Base-by-base conservation (phyloP, 1,140 invertebrate genomes). In the Orius insidiosus region DNA sequence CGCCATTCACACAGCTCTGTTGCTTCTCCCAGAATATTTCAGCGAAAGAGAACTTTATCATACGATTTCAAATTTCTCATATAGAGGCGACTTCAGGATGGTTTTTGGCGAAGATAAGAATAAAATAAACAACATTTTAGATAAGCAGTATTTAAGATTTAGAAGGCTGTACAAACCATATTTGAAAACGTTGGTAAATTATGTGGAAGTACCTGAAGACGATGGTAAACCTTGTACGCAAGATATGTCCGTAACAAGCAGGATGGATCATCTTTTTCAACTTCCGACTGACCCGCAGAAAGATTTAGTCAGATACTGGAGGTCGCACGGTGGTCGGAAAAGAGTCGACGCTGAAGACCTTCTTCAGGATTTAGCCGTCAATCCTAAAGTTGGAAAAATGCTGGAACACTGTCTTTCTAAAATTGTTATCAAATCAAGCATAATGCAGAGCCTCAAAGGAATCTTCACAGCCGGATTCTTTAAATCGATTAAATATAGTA, bases 91-190 rank as follows among this genome's bases (percentile, higher is more conserved):
- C 63, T 95, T 98, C 63, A 72, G 95, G 47, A 97, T 97, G 93
- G 78, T 72, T 6, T 80, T 98, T 66, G 94, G 93, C 9, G 95
- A n/a, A n/a, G n/a, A n/a, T n/a, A n/a, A n/a, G n/a, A n/a, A n/a
- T n/a, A n/a, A n/a, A n/a, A n/a, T n/a, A 98, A 66, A 92, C 35
- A 97, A 97, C 56, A 97, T 98, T 54, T 92, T 98, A 0, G 62
- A 71, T 52, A 81, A 87, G 1, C 89, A 94, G 59, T 57, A 94
- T 11, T 55, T 68, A 1, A 64, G 74, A 35, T 93, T 97, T 58
- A 69, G 76, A 33, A 61, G 75, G 34, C 62, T 97, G 10, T 98
- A 98, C 62, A 59, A 64, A 41, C 77, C 82, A 5, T 67, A 75
- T 50, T 61, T 86, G 52, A 66, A 69, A 46, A 64, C 68, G 47